Conservation (phyloP, 2,888 invertebrate genomes). For the Ramazzottius varieornatus region DNA sequence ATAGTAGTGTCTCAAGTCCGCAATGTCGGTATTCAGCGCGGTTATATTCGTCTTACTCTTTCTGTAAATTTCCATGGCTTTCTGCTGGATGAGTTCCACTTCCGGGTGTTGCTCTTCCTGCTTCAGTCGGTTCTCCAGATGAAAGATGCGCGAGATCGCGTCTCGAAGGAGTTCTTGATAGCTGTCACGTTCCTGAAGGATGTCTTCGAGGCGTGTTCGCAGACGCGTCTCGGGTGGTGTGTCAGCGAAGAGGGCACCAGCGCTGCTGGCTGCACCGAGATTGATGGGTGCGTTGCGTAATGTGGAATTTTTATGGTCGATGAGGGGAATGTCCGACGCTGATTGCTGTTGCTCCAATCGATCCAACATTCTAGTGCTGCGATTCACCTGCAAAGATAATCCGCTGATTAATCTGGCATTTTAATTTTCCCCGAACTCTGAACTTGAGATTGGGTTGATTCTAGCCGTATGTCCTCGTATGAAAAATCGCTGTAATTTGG, state of each 20-base stretch:
- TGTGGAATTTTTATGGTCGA: no score
- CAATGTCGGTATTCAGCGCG: background rate
- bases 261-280: background rate
- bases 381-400: no score
- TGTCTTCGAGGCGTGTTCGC: background rate
- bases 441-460: no score
- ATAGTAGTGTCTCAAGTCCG: background rate
- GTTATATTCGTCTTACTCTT: background rate
- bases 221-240: background rate
- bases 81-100: conserved; percentile 1
- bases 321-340: no score
- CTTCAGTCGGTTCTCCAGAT: background rate
- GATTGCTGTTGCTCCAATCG: no score
- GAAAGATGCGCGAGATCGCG: background rate
- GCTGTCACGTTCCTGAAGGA: background rate
- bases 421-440: no score
- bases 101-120: background rate
- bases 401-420: no score
- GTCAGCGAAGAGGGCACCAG: no score
- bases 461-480: no score
- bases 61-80: background rate
- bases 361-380: no score
- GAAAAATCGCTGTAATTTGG: no score
- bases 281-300: no score
- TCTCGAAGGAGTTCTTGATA: background rate